Evolutionary conservation across 2,888 invertebrate genomes (phyloP), one percentile per base, ranked within the genome.

Genomic region (Nesidiocoris tenuis): DNA sequence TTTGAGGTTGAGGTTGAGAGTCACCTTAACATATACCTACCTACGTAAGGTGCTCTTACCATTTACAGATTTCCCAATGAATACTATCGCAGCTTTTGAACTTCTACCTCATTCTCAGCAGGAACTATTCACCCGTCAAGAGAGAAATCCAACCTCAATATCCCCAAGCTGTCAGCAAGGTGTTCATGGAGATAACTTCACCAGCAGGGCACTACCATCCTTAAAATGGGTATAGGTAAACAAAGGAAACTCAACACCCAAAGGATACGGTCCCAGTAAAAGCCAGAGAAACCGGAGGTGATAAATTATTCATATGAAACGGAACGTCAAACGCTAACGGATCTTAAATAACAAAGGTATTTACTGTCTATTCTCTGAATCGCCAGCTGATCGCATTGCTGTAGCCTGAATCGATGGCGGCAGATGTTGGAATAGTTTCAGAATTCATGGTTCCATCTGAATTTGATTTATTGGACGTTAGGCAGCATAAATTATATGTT

Each of bases 231-330:
- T 9, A 59, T 3, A 59, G 19, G 59, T 59, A 59, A 59, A 59
- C 59, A 59, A 59, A 9, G 19, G 5, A 59, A 59, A 59, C n/a
- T 59, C 59, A 16, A 16, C n/a, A 59, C 7, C 19, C 59, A n/a
- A 18, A 59, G 59, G 19, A n/a, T 9, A n/a, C 19, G 7, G n/a
- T 59, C 59, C 59, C 7, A 59, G 12, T 39, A 59, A 5, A 2
- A 59, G 59, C n/a, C n/a, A n/a, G 54, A 59, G 70, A 59, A 70
- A 70, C 70, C 23, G 57, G 68, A 57, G 16, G 24, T 70, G 16
- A 70, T 70, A 70, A 70, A 70, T 70, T 70, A 70, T 70, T 70
- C 70, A 70, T 70, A 56, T 56, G 23, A 57, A 70, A 70, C 70
- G 70, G 68, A 70, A 70, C 70, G 17, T 59, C 70, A 59, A 59